Evolutionary conservation across 2,113 vertebrate species (phyloP), one percentile per base, ranked within the genome.

Genomic region (Syngnathus typhle): DNA sequence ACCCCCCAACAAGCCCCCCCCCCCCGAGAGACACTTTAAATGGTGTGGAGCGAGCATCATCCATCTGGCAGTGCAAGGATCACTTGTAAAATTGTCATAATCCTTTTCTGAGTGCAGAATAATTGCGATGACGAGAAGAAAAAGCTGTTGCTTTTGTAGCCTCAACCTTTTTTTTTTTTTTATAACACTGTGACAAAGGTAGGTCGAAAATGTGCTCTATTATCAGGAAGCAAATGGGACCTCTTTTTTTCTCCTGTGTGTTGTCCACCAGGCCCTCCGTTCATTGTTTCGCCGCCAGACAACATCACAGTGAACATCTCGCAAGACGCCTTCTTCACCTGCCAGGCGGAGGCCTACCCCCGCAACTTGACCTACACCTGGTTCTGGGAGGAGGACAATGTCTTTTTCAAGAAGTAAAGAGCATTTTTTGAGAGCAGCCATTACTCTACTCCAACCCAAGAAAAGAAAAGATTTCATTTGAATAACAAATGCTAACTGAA

Each of bases 271-370:
- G 90, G 90, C 68, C 86, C 89, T 68, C 95, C 95, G 8, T 98
- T 99, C 87, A 99, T 99, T 0, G 92, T 98, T 60, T 95, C 93
- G 60, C 96, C 96, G 73, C 97, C 97, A 44, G 95, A 95, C 89
- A 99, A 99, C 89, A 97, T 98, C 83, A 99, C 97, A 0, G 96
- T 98, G 80, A 99, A 99, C 93, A 98, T 98, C 87, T 98, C 97
- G 87, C 97, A 98, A 91, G 96, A 98, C 85, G 97, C 97, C 72
- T 93, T 98, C 89, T 96, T 99, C 90, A 98, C 95, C 88, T 99
- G 97, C 92, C 95, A 96, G 89, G 96, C 97, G 0, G 97, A 98
- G 89, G 97, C 97, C 4, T 98, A 98, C 82, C 97, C 97, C 0
- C 94, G 96, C 84, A 99, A 99, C 94, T 91, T 99, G 88, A 98